Percentiles rank a stretch among this genome's conserved stretches.
phyloP scores from a whole-genome alignment of 2,797 vertebrate genomes.

The Carapus acus region DNA sequence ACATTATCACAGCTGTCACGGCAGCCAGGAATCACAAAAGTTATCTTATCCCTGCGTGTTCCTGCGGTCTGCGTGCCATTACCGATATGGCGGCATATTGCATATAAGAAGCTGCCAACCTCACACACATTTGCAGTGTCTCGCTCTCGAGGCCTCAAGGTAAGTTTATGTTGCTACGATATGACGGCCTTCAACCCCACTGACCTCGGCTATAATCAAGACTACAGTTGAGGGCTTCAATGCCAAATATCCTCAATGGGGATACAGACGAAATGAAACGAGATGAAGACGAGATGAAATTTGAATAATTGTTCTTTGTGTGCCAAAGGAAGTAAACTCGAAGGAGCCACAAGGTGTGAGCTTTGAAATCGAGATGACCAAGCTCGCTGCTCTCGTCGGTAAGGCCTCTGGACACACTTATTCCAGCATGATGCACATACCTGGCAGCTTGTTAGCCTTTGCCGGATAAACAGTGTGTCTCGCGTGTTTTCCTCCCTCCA shows the following conservation, averaged over 20 bases:
- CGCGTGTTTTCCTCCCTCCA: conserved; percentile 21
- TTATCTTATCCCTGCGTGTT: conserved; percentile 46
- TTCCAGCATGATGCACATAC: background rate
- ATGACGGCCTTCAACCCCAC: no score
- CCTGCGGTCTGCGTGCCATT: conserved; percentile 8
- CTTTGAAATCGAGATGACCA: conserved; percentile 48
- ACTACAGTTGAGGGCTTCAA: no score
- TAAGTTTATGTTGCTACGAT: conserved; percentile 25
- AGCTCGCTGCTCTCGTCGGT: conserved; percentile 59
- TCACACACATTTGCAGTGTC: background rate
- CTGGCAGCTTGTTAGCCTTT: no score
- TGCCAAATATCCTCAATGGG: no score
- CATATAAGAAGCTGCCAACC: conserved; percentile 23
- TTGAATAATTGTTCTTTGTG: background rate
- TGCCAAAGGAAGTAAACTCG: conserved; percentile 6
- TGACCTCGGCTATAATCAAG: no score
- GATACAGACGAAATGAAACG: no score
- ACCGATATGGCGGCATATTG: background rate
- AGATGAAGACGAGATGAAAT: no score
- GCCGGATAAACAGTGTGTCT: background rate
- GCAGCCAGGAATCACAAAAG: conserved; percentile 23
- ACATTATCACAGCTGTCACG: conserved; percentile 25
- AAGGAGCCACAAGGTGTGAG: conserved; percentile 12
- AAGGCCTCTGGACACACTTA: conserved; percentile 14
- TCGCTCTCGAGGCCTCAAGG: conserved; percentile 27